phyloP scores from a whole-genome alignment of 2,113 vertebrate genomes.

The Eulemur rufifrons region DNA sequence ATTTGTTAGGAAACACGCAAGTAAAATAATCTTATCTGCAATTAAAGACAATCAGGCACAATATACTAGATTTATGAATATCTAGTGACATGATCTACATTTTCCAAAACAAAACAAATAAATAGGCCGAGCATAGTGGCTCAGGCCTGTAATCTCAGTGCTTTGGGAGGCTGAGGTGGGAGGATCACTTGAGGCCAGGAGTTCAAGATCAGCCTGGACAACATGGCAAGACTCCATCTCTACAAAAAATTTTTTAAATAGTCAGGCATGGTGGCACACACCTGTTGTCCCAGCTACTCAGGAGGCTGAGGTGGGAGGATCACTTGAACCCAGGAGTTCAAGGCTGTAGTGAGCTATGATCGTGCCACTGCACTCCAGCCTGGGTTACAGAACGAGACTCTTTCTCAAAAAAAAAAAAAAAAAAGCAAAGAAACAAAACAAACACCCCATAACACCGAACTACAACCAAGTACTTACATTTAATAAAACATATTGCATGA shows the following conservation, averaged over 20 bases:
- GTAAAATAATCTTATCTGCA: not conserved
- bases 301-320: too few species aligned
- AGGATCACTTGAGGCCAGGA: too few species aligned
- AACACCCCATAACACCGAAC: not conserved
- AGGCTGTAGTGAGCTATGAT: not conserved
- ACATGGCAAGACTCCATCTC: too few species aligned
- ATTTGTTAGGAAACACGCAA: not conserved
- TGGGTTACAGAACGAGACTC: too few species aligned
- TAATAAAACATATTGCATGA: not conserved
- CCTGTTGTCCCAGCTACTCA: too few species aligned
- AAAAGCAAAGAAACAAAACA: not conserved
- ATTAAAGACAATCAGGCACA: not conserved
- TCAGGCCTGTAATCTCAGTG: too few species aligned
- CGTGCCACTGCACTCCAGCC: too few species aligned
- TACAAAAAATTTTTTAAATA: too few species aligned
- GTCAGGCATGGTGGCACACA: too few species aligned
- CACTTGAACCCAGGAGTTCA: too few species aligned
- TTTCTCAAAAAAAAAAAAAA: not conserved
- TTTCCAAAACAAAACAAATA: constrained; percentile 22
- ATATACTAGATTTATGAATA: not conserved
- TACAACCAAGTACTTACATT: not conserved
- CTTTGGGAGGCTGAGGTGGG: too few species aligned
- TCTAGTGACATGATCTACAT: not conserved
- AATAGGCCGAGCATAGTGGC: not conserved
- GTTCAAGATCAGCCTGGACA: too few species aligned